These are phyloP conservation scores for Chloroceryle amazona DNA, from an alignment of 2,797 vertebrate genomes.

Conservation along the genomic window DNA sequence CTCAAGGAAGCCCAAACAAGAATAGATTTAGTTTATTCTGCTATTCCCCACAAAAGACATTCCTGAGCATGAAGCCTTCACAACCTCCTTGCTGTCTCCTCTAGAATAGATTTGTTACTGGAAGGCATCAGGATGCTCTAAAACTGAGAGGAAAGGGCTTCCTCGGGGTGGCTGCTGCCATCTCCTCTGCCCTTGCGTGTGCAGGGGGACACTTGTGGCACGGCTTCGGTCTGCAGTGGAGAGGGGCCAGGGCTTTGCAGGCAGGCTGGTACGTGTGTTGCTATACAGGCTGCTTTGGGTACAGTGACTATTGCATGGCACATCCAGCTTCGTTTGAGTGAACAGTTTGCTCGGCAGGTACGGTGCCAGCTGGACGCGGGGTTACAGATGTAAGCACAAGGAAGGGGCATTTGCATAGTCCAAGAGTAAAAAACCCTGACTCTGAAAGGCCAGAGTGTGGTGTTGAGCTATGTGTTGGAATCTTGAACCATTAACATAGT, in stretches of 20 bases:
- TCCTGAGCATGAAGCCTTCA: background rate
- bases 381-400: background rate
- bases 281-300: background rate
- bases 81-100: background rate
- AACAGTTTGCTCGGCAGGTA: slow-evolving; percentile 35
- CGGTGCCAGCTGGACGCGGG: background rate
- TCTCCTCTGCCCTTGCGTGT: background rate
- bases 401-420: background rate
- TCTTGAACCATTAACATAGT: background rate
- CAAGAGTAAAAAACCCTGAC: background rate
- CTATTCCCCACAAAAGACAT: background rate
- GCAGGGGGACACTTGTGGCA: background rate
- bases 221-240: background rate
- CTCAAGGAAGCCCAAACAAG: too few species aligned
- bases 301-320: slow-evolving; percentile 7
- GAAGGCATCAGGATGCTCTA: background rate
- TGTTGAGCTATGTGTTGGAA: background rate
- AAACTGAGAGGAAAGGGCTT: background rate
- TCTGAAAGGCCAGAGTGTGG: background rate
- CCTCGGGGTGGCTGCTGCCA: rapidly evolving
- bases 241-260: background rate
- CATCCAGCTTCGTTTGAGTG: rapidly evolving
- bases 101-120: background rate
- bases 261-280: background rate
- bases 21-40: too few species aligned